Evolutionary conservation across 2,797 vertebrate genomes (phyloP).

Genomic region (Melanotaenia maccullochi): DNA sequence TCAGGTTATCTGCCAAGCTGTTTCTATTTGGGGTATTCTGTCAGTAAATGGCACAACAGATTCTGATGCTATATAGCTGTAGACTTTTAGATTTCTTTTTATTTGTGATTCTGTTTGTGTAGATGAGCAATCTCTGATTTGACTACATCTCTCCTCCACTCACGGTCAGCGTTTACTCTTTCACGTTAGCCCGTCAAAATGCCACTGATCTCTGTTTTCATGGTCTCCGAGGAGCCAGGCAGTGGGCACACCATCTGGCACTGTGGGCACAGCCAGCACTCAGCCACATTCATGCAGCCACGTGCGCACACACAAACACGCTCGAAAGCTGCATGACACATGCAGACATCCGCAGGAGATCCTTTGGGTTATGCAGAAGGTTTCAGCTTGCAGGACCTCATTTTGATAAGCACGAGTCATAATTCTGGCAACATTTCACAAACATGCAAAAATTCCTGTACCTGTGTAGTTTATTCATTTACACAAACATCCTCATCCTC

Average conservation of each 20-base stretch:
- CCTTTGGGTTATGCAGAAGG: constrained; percentile 26
- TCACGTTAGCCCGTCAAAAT: constrained; percentile 59
- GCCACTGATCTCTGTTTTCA: constrained; percentile 61
- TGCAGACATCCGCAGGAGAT: constrained; percentile 20
- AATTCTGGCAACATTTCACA: constrained; percentile 29
- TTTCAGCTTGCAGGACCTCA: constrained; percentile 27
- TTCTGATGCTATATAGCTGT: background rate
- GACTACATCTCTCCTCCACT: constrained; percentile 31
- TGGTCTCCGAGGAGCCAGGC: constrained; percentile 54
- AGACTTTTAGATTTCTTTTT: background rate
- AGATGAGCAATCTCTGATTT: constrained; percentile 25
- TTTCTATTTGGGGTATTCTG: constrained; percentile 10
- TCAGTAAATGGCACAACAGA: background rate
- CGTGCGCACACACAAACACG: constrained; percentile 9
- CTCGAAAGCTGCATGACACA: constrained; percentile 34
- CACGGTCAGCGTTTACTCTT: constrained; percentile 27
- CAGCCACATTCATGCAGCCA: constrained; percentile 27
- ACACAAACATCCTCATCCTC: background rate
- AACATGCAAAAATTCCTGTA: constrained; percentile 14
- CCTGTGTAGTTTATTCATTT: constrained; percentile 7
- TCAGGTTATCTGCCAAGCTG: constrained; percentile 14
- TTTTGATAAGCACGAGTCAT: constrained; percentile 17
- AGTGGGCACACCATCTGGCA: constrained; percentile 66
- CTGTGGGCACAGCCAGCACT: constrained; percentile 47
- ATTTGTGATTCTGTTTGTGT: constrained; percentile 22